Base-by-base conservation (phyloP, 2,113 vertebrate genomes). In the Buteo buteo region DNA sequence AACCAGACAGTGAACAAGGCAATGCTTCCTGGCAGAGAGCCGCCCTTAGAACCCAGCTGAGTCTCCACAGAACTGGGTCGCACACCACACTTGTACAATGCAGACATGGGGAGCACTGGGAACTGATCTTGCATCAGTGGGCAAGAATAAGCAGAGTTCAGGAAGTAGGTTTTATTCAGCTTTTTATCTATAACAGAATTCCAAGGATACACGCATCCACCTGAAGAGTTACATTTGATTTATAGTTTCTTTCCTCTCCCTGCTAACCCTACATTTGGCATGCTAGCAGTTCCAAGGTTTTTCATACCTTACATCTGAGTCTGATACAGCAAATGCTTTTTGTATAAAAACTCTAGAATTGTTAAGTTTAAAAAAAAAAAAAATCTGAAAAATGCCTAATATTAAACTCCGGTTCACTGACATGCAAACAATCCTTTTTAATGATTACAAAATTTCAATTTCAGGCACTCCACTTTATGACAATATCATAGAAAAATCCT, bases 41-140 rank as follows among this genome's bases (percentile, higher is more conserved):
- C 3, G 8, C 26, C 7, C 1, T 2, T 8, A 1, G 0, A 9
- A 22, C 3, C 59, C 78, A 67, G 50, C 64, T 7, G 11, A 12
- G 7, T 15, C 24, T 55, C 29, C 10, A 9, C 28, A 18, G 13
- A 61, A 4, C 66, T 4, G 14, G 29, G 16, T 28, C 59, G n/a
- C 15, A 26, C 58, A 45, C 17, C 54, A 61, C 12, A 9, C 29
- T 45, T 13, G 18, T 2, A 18, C 6, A 3, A 9, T 20, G n/a
- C 47, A 29, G 25, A 20, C 34, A 14, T 0, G 4, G 2, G 24
- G 11, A 49, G 52, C 50, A 11, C 54, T 34, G 47, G 20, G 36
- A 83, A 67, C 16, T 19, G 38, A 31, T 52, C 28, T 4, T 36
- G 9, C 45, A 66, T 28, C 32, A 11, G 16, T 13, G 32, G 7